Conservation (phyloP, 35 echinoderm and acorn worm species). For the Patiria miniata region DNA sequence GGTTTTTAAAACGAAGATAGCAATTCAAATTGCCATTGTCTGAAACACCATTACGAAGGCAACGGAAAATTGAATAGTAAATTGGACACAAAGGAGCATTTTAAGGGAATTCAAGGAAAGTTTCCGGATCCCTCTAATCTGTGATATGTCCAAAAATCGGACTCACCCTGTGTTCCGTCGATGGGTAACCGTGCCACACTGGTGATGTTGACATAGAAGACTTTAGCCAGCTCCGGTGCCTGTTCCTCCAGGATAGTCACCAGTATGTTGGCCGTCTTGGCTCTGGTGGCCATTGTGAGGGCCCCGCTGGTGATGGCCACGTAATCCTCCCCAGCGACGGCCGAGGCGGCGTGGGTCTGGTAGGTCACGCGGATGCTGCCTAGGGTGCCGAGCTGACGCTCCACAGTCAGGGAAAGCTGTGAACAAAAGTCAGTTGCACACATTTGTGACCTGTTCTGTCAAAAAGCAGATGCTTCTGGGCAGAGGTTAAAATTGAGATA, state of each 20-base stretch:
- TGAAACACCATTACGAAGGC: too few relatives aligned
- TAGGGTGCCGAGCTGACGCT: conserved; percentile 71
- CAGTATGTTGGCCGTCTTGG: conserved; percentile 49
- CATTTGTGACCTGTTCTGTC: too few relatives aligned
- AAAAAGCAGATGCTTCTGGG: too few relatives aligned
- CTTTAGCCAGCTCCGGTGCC: conserved; percentile 70
- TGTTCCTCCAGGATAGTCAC: conserved; percentile 57
- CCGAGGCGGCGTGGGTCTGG: conserved; percentile 60
- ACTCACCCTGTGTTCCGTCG: conserved; percentile 61
- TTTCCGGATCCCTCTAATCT: too few relatives aligned
- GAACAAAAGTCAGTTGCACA: too few relatives aligned
- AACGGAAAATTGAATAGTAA: too few relatives aligned
- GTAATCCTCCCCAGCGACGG: conserved; percentile 76
- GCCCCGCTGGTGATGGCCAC: conserved; percentile 66
- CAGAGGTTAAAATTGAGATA: too few relatives aligned
- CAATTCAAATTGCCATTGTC: too few relatives aligned
- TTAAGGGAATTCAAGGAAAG: too few relatives aligned
- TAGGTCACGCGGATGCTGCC: conserved; percentile 76
- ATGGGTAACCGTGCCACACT: conserved; percentile 56
- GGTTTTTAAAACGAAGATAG: too few relatives aligned
- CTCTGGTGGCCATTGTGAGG: conserved; percentile 37
- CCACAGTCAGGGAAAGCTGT: conserved; percentile 70
- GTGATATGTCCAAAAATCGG: too few relatives aligned
- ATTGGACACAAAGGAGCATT: too few relatives aligned
- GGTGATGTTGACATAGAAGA: conserved; percentile 95